These are phyloP conservation scores for Turritopsis dohrnii DNA, from an alignment of 30 jellyfish, hydroid and myxozoan species.

Conservation along the genomic window DNA sequence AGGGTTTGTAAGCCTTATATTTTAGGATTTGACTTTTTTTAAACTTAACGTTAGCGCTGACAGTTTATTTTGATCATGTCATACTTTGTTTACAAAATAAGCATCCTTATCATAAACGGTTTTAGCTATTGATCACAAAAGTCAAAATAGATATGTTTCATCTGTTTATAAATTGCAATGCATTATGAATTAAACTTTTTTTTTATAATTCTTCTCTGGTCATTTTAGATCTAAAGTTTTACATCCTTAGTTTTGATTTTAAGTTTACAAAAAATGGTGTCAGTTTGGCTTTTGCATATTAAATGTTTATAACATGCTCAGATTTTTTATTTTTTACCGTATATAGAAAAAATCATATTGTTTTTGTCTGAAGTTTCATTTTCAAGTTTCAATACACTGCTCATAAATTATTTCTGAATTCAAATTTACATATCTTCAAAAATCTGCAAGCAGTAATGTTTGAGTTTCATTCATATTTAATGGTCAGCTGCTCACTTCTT, in stretches of 20 bases:
- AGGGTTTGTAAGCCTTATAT: not conserved
- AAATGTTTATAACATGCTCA: not conserved
- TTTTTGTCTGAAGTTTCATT: not conserved
- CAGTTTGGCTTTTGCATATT: not conserved
- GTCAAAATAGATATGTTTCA: not conserved
- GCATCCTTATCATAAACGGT: not conserved
- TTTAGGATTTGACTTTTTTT: not conserved
- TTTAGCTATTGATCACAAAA: not conserved
- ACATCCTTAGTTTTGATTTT: not conserved
- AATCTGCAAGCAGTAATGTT: not conserved
- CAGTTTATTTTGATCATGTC: not conserved
- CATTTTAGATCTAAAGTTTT: not conserved
- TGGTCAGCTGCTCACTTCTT: not conserved
- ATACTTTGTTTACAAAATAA: not conserved
- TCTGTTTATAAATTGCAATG: not conserved
- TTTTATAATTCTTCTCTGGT: not conserved
- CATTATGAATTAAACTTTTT: not conserved
- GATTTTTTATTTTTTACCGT: not conserved
- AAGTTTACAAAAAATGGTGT: not conserved
- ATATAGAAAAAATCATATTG: not conserved
- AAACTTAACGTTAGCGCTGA: not conserved
- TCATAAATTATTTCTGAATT: not conserved
- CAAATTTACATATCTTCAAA: not conserved
- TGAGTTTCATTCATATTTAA: not conserved
- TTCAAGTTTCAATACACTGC: not conserved